These are phyloP conservation scores for Tigriopus californicus DNA, from an alignment of 2,888 invertebrate genomes.

Conservation along the genomic window DNA sequence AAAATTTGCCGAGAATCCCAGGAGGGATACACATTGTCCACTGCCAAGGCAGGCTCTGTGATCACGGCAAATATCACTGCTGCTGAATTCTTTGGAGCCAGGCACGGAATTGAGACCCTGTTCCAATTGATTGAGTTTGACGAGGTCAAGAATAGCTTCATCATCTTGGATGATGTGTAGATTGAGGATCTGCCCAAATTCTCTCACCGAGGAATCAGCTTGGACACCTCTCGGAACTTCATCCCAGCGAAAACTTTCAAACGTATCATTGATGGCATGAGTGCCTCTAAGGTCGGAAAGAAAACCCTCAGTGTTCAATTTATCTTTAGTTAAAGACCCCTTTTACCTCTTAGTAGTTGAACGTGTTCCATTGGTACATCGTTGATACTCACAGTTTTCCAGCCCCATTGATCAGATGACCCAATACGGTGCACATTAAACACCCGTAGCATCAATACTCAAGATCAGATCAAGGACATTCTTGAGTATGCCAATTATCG, in stretches of 20 bases:
- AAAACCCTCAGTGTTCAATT: not conserved
- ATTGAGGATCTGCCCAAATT: constrained; percentile 64
- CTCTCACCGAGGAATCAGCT: constrained; percentile 63
- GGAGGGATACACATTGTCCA: constrained; percentile 41
- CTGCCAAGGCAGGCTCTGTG: constrained; percentile 5
- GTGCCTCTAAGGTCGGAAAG: not conserved
- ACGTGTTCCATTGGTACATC: constrained; percentile 87
- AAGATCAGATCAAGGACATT: constrained; percentile 46
- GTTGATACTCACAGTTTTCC: constrained; percentile 87
- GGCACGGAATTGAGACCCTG: constrained; percentile 56
- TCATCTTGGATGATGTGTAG: constrained; percentile 28
- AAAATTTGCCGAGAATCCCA: constrained; percentile 32
- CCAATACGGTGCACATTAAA: constrained; percentile 58
- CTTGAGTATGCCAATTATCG: constrained; percentile 54
- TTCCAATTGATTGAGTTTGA: constrained; percentile 39
- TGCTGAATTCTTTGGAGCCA: constrained; percentile 45
- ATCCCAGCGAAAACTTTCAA: constrained; percentile 25
- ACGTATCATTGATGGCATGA: not conserved
- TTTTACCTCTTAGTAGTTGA: constrained; percentile 40
- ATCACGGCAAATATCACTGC: constrained; percentile 26
- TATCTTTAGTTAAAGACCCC: not conserved
- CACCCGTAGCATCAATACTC: constrained; percentile 40
- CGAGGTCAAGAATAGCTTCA: constrained; percentile 31
- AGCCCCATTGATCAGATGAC: constrained; percentile 41
- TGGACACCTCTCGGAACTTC: constrained; percentile 82